These are phyloP conservation scores for Apostichopus leukothele DNA, from an alignment of 53 echinoderm and acorn worm species.

Conservation along the genomic window DNA sequence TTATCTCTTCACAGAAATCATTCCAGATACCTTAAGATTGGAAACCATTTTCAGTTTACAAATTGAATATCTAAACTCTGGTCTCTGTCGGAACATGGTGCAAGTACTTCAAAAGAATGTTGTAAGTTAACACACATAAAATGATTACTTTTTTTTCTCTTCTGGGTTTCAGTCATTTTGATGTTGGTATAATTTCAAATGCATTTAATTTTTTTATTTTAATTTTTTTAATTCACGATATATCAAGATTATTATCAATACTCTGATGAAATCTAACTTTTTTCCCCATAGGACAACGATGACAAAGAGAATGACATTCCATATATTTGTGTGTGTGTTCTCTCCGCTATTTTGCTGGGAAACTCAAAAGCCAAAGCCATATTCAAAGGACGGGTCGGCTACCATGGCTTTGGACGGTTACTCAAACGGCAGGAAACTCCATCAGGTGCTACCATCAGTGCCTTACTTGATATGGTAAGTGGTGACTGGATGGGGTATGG, in stretches of 20 bases:
- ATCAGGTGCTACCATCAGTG: slow-evolving; percentile 74
- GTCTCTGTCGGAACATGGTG: slow-evolving; percentile 75
- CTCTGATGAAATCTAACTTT: neutral
- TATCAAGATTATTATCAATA: neutral
- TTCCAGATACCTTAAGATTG: slow-evolving; percentile 77
- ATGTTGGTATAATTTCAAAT: too few species aligned
- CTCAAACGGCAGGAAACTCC: slow-evolving; percentile 75
- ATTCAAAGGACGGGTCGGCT: slow-evolving; percentile 88
- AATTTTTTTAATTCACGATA: too few species aligned
- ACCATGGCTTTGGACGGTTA: slow-evolving; percentile 67
- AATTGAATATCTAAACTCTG: slow-evolving; percentile 74
- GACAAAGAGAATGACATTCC: slow-evolving; percentile 70
- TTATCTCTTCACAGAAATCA: slow-evolving; percentile 62
- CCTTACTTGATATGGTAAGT: slow-evolving; percentile 90
- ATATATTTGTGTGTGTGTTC: slow-evolving; percentile 76
- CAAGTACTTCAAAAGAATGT: slow-evolving; percentile 81
- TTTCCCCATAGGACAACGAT: slow-evolving; percentile 66
- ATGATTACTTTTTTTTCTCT: too few species aligned
- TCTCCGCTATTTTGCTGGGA: slow-evolving; percentile 75
- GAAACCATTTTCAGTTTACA: slow-evolving; percentile 74
- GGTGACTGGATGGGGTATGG: neutral
- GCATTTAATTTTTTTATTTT: too few species aligned
- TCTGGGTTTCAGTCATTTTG: too few species aligned
- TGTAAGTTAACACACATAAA: slow-evolving; percentile 56
- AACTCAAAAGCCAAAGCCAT: slow-evolving; percentile 74